A percentile compares a stretch with the other conserved stretches of the same genome.
These are phyloP conservation scores for Gila orcuttii DNA, from an alignment of 2,113 vertebrate genomes.

Conservation along the genomic window DNA sequence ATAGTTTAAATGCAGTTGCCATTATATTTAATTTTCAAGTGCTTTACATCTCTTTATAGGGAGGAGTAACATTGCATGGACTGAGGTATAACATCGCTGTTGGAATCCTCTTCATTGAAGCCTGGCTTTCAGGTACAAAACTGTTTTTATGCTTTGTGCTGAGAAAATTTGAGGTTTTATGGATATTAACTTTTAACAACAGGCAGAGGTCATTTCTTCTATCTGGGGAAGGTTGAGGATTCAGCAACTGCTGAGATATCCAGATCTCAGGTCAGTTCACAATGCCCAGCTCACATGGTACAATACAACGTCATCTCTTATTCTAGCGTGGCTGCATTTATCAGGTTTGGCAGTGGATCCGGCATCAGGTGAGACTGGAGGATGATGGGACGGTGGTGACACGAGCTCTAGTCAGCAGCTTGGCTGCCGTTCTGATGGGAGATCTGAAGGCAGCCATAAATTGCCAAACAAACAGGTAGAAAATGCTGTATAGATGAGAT, in stretches of 20 bases:
- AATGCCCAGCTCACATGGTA: neutral
- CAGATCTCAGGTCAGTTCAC: slow-evolving; percentile 71
- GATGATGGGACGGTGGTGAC: slow-evolving; percentile 69
- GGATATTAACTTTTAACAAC: slow-evolving; percentile 22
- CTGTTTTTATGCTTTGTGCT: neutral
- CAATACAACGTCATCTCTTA: neutral
- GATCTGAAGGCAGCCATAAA: slow-evolving; percentile 60
- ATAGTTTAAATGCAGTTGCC: neutral
- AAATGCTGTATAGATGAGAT: neutral
- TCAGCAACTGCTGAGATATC: slow-evolving; percentile 82
- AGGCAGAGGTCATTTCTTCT: slow-evolving; percentile 77
- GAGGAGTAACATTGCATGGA: slow-evolving; percentile 75
- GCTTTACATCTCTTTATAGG: slow-evolving; percentile 56
- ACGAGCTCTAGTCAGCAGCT: slow-evolving; percentile 66
- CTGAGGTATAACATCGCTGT: slow-evolving; percentile 77
- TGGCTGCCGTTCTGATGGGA: slow-evolving; percentile 56
- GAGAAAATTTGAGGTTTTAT: neutral
- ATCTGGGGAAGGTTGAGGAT: slow-evolving; percentile 77
- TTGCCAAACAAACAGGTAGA: slow-evolving; percentile 62
- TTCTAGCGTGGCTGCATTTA: neutral
- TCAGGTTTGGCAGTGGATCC: slow-evolving; percentile 80
- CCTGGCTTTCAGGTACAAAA: slow-evolving; percentile 78
- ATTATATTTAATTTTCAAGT: too few species aligned
- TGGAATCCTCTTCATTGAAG: slow-evolving; percentile 78
- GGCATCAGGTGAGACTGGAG: slow-evolving; percentile 72